Evolutionary conservation across 2,113 vertebrate species (phyloP), one percentile per base, ranked within the genome.

Genomic region (Varanus komodoensis): DNA sequence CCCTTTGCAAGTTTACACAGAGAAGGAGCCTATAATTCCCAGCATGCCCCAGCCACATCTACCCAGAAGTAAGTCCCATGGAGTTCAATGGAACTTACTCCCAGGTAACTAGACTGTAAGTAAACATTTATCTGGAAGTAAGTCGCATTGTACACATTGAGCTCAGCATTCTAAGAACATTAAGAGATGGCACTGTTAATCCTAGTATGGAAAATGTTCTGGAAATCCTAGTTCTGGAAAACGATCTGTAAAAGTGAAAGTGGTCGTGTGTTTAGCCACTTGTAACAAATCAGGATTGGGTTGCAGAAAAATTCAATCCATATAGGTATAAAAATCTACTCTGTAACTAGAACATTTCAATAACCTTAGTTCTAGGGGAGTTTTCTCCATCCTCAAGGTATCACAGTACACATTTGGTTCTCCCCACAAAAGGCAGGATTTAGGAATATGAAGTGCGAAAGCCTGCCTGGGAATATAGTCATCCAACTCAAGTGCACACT

Each of bases 221-320:
- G 38, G 38, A 44, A 44, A 44, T 44, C 38, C 38, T 44, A 44
- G 38, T 94, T 94, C 91, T 94, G 91, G 92, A 94, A 95, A 93
- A 91, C 93, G 89, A 92, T 94, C 90, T 92, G 93, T 94, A 94
- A 61, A 80, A 95, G 90, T 79, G 89, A 93, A 95, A 96, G 93
- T 94, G 94, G 94, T 94, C 93, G 93, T 90, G 92, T 90, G 95
- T 93, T 88, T 89, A 96, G 89, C 95, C 95, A 93, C 91, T 44
- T 90, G 86, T 75, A 89, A 92, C n/a, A 64, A 88, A 84, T 54
- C 19, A 67, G 57, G 34, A 69, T 89, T 74, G 87, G 74, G 87
- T 91, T 90, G 78, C 67, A 89, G 27, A 86, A 88, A 93, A 92
- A 84, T 48, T 92, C 80, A 90, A 87, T 84, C 61, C 87, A 94